Evolutionary conservation across 2,113 vertebrate genomes (phyloP), one percentile per base, ranked within the genome.

Genomic region (Callipepla squamata): DNA sequence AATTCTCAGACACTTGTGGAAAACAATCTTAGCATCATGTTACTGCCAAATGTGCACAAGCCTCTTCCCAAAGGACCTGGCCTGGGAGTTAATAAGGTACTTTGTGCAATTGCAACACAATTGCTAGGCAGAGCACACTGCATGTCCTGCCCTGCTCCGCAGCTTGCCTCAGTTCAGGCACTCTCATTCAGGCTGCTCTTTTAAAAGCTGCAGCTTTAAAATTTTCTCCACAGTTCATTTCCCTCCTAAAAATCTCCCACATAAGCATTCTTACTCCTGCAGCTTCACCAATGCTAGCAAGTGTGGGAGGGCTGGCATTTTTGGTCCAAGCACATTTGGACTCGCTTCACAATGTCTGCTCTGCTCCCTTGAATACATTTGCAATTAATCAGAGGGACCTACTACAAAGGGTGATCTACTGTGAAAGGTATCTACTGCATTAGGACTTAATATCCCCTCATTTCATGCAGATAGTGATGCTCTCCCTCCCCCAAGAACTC

Each of bases 91-190:
- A 81, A 65, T 48, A 84, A 89, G 36, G 40, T 53, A 80, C 57
- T 88, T 42, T 3, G 34, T 77, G 57, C 68, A 90, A 95, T 96
- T 94, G 77, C 93, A 96, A 83, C 82, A 85, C 92, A 91, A 90
- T 88, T 67, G 45, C 88, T 30, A 59, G 72, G 88, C 92, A 88
- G 86, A 89, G 62, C 77, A 65, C 47, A 88, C 85, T 25, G 88
- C 19, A 22, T 12, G 80, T 58, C 59, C 25, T 57, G 77, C 84
- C 26, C 89, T 76, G 53, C 78, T 87, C 88, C 4, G 18, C 62
- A n/a, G 32, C 68, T 59, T 44, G 47, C 67, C 57, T 91, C 61
- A 25, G 13, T 92, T 85, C 87, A 85, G 13, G 82, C 67, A 36
- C 61, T 70, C 74, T 87, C 40, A 51, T 68, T 70, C 13, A 3